Evolutionary conservation across 2,888 invertebrate genomes (phyloP), one percentile per base, ranked within the genome.

Genomic region (Rotaria magnacalcarata): DNA sequence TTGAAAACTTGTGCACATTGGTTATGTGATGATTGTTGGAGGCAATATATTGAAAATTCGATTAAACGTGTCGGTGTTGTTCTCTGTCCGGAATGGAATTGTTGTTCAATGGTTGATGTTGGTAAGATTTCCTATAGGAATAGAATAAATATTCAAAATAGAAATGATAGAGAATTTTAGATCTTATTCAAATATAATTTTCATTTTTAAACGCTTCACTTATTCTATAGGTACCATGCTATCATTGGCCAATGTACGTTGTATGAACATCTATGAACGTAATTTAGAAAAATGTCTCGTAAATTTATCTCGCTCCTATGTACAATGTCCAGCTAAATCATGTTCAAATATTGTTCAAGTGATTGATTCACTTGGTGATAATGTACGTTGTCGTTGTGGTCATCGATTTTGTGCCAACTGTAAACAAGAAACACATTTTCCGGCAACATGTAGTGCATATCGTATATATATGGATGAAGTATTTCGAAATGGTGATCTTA

Each of bases 201-300:
- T 47, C 11, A 11, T 47, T 34, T 34, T 34, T 34, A 34, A 34
- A 34, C 34, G 34, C 34, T 34, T 34, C 34, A 34, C 34, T 34
- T 34, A 34, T 34, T 34, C 16, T 54, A 21, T 14, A 80, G 80
- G 80, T 80, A 80, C 80, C 8, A 47, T 80, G 2, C 6, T 80
- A 47, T 80, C 80, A 41, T 80, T 80, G 47, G 80, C 47, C 16
- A 80, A 80, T n/a, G 80, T 47, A 8, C 80, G 80, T 47, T 80
- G 47, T 47, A 2, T 43, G 10, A 80, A 80, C 6, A 80, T 47
- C 0, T 80, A 80, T 47, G 80, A 80, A 80, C 80, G 80, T 47
- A 80, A 80, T 80, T 47, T 80, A 19, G 80, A 80, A 80, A 80
- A 21, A n/a, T 80, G 80, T 80, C 47, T 80, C 24, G 80, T 80